phyloP scores from a whole-genome alignment of 2,797 vertebrate species.

The Epinephelus coioides region DNA sequence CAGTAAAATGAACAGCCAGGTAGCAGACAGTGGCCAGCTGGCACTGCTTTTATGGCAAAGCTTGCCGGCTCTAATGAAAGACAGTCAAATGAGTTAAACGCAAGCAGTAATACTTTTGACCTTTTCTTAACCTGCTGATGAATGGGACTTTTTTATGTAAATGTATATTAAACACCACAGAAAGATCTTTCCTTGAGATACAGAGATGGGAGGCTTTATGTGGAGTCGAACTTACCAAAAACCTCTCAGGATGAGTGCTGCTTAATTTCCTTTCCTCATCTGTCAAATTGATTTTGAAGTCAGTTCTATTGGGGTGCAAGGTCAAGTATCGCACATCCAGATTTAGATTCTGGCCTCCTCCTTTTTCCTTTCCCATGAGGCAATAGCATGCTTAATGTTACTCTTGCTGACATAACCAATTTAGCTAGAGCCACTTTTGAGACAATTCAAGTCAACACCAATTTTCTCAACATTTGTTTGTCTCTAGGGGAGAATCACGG shows the following conservation, averaged over 20 bases:
- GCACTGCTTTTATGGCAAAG: slow-evolving; percentile 42
- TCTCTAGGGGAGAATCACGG: background rate
- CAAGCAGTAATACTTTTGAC: slow-evolving; percentile 24
- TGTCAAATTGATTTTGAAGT: slow-evolving; percentile 33
- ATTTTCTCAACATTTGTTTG: slow-evolving; percentile 2
- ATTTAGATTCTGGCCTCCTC: slow-evolving; percentile 17
- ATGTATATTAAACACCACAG: background rate
- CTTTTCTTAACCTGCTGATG: slow-evolving; percentile 37
- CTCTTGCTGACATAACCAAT: slow-evolving; percentile 13
- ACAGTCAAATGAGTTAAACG: slow-evolving; percentile 35
- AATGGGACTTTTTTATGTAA: slow-evolving; percentile 16
- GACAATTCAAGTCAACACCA: slow-evolving; percentile 15
- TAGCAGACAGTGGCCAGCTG: slow-evolving; percentile 50
- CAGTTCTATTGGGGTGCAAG: background rate
- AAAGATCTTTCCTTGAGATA: slow-evolving; percentile 9
- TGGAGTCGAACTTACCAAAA: slow-evolving; percentile 2
- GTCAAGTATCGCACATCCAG: background rate
- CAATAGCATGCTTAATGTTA: slow-evolving; percentile 1
- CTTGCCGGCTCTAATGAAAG: slow-evolving; percentile 49
- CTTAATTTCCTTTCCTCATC: slow-evolving; percentile 1
- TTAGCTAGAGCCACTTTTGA: background rate
- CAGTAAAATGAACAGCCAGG: slow-evolving; percentile 44
- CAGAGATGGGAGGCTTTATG: background rate
- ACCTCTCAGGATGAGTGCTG: background rate
- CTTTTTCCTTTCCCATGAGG: slow-evolving; percentile 6